phyloP scores from a whole-genome alignment of 2,797 vertebrate species.

The Sternotherus odoratus region DNA sequence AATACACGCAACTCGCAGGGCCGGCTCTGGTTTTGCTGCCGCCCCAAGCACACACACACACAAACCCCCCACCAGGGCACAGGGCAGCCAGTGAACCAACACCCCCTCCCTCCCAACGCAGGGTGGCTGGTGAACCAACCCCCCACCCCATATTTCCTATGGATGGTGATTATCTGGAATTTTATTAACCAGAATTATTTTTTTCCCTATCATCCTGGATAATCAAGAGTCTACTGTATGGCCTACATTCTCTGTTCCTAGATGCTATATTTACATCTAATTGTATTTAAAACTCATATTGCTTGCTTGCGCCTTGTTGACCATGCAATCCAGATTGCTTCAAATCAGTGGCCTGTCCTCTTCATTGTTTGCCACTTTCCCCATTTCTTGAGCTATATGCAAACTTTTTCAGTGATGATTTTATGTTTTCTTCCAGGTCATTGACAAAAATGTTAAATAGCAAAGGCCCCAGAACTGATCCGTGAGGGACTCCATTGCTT shows the following conservation, averaged over 20 bases:
- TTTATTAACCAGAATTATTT: too few relatives aligned
- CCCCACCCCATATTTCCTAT: too few relatives aligned
- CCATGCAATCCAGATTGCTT: background rate
- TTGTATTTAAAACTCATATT: background rate
- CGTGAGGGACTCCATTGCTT: background rate
- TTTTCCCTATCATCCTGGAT: too few relatives aligned
- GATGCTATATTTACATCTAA: background rate
- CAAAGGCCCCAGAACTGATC: background rate
- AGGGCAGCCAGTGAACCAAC: too few relatives aligned
- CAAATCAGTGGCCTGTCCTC: background rate
- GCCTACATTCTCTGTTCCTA: background rate
- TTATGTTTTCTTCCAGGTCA: background rate
- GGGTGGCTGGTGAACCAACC: too few relatives aligned
- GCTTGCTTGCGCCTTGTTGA: background rate
- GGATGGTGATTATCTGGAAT: too few relatives aligned
- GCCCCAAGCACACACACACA: too few relatives aligned
- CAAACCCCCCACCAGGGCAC: too few relatives aligned
- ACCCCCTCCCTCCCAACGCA: too few relatives aligned
- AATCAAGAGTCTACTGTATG: too few relatives aligned
- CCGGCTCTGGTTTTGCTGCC: too few relatives aligned
- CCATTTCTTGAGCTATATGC: background rate
- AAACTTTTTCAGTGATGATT: background rate
- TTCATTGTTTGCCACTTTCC: background rate
- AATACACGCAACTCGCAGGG: too few relatives aligned
- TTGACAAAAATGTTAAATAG: background rate